These are phyloP conservation scores for Mythimna ferrago DNA, from an alignment of 2,888 invertebrate genomes.

Conservation along the genomic window DNA sequence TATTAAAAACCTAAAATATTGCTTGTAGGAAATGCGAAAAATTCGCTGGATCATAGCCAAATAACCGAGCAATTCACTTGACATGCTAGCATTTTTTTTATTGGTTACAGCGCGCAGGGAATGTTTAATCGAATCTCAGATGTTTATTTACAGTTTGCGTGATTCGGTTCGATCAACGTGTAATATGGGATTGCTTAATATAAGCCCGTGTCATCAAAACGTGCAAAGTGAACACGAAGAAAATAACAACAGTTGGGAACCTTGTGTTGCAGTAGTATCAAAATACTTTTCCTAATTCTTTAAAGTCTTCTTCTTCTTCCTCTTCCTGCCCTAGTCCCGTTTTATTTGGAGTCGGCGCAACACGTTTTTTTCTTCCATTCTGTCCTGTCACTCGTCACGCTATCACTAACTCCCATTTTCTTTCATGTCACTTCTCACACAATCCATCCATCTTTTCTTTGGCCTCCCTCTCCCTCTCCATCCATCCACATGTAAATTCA, in stretches of 20 bases:
- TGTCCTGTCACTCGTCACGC: no score
- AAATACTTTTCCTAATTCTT: not conserved
- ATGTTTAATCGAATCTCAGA: slow-evolving; percentile 23
- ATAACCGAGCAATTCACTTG: not conserved
- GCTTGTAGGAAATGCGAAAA: not conserved
- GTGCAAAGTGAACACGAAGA: not conserved
- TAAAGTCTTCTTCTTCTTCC: no score
- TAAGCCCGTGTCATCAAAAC: not conserved
- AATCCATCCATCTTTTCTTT: no score
- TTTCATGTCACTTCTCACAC: no score
- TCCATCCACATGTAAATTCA: no score
- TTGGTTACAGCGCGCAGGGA: not conserved
- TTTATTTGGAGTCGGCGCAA: no score
- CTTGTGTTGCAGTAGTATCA: not conserved
- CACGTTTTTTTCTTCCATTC: no score
- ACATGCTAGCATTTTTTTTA: slow-evolving; percentile 1
- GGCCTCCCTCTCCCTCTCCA: no score
- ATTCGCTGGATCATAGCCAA: not conserved
- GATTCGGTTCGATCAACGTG: not conserved
- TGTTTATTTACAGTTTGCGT: slow-evolving; percentile 3
- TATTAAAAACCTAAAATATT: not conserved
- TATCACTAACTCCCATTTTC: no score
- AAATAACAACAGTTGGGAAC: not conserved
- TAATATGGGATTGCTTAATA: slow-evolving; percentile 5
- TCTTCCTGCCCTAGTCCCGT: no score